Evolutionary conservation across 2,888 invertebrate species (phyloP), one percentile per base, ranked within the genome.

Genomic region (Smittia sp.): DNA sequence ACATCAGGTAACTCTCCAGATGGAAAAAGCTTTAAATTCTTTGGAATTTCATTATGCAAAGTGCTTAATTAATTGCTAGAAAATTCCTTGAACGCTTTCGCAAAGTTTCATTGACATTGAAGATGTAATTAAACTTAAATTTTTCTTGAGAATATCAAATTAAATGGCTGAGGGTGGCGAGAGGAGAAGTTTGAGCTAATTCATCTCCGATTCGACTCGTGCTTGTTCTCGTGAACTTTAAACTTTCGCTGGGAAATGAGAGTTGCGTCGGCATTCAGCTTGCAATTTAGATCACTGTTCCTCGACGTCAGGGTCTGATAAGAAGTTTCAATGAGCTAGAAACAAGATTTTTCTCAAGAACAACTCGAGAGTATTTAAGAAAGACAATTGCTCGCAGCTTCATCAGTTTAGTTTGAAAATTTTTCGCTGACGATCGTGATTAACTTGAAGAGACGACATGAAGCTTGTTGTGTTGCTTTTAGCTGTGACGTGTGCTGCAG

Each of bases 41-140:
- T 20, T 58, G 58, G 22, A 63, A 63, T 63, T 63, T 25, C 24
- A 63, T 63, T 63, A 63, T 63, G 63, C 25, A 63, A 63, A 63
- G 63, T 63, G 27, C 27, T 63, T 63, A 63, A 63, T 63, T 63
- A 63, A 63, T 63, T 27, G 63, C 63, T 63, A 63, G n/a, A 63
- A 63, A n/a, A 63, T 27, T 63, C 15, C 25, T n/a, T 24, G n/a
- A 18, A 63, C 27, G 9, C 25, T 63, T 63, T 3, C 4, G 20
- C 58, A 58, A 7, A 63, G 25, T 63, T 63, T 63, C 63, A 63
- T 63, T 27, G 63, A 63, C 63, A 63, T 63, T 63, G 63, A 63
- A 25, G 63, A 63, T 27, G 63, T 63, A 63, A 63, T 63, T 63
- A 63, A 63, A 63, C n/a, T 63, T 27, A 9, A 63, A 27, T 63